Evolutionary conservation across 2,113 vertebrate species (phyloP), one percentile per base, ranked within the genome.

Genomic region (Butorides virescens): DNA sequence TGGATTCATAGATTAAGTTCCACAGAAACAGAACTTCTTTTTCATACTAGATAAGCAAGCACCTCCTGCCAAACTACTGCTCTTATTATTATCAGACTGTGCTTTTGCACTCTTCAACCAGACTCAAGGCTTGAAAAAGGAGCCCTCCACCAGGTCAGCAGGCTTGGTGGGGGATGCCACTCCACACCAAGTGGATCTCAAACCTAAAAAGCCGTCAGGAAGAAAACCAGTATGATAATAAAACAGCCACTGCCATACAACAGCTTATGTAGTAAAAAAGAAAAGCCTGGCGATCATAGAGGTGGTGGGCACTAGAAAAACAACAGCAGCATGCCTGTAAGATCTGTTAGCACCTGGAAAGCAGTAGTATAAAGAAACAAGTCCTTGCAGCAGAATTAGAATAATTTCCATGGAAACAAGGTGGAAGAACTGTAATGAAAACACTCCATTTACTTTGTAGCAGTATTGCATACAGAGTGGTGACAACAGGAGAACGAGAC

Each of bases 381-480:
- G 47, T 49, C 16, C 39, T 81, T 46, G 39, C 29, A 49, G 53
- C 26, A 56, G 49, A 86, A 92, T 42, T 53, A 67, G 34, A 88
- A 72, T 72, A 73, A 86, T 49, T 70, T 21, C 42, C 75, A 73
- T n/a, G 42, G 88, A 74, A 96, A 80, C 37, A 86, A 91, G n/a
- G 32, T 23, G 7, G 15, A 91, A 67, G 52, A 77, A 86, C 3
- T 9, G 16, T 44, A 76, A 49, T 4, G 15, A 47, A 67, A 91
- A 21, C 36, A 34, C 6, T 39, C 0, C 0, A 29, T 67, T 72
- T 56, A 56, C 52, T 49, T 50, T 73, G 36, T n/a, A 39, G n/a
- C 4, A 46, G 22, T 67, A 49, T 5, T 74, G 63, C 32, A 62
- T 11, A 65, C 1, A 0, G 19, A 25, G 52, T 4, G 3, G 42